Evolutionary conservation across 2,113 vertebrate species (phyloP), one percentile per base, ranked within the genome.

Genomic region (Salvator merianae): DNA sequence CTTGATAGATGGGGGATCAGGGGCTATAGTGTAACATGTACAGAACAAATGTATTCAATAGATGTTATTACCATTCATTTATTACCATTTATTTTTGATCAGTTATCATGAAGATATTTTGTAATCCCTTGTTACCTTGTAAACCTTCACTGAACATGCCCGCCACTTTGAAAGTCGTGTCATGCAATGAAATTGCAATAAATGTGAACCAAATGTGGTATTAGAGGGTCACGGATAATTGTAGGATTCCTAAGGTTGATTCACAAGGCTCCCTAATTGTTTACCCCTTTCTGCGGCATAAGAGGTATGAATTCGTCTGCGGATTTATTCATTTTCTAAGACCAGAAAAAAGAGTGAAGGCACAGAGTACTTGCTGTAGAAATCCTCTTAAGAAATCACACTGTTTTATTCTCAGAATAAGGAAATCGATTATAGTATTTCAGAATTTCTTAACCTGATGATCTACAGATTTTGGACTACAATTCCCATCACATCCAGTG

Each of bases 171-270:
- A 74, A 75, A 24, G 34, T 59, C 30, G 32, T 79, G 81, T 87
- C 78, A 66, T 10, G 81, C 87, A 70, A 84, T 70, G 88, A 87
- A 53, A 63, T 63, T 78, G 80, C 85, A 87, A 86, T 88, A 88
- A 88, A 74, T 40, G 40, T 69, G 10, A 26, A 79, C 55, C 68
- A 65, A 65, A 84, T 47, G 2, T 0, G 1, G 69, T 73, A 47
- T 80, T 82, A 16, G 18, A 0, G n/a, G 84, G 78, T 82, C 87
- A 8, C 71, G 43, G 28, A 1, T 1, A 53, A 26, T 69, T 89
- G 2, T 40, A 78, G 84, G 74, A 83, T 82, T 88, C 75, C 66
- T 77, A 14, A 34, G 28, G 2, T 30, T 8, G 16, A 55, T 28
- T 24, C 4, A 62, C 3, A n/a, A 20, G 30, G 7, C 30, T 28